A percentile compares a stretch with the other conserved stretches of the same genome.
Evolutionary conservation across 1,140 invertebrate species (phyloP).

Genomic region (Centruroides vittatus): DNA sequence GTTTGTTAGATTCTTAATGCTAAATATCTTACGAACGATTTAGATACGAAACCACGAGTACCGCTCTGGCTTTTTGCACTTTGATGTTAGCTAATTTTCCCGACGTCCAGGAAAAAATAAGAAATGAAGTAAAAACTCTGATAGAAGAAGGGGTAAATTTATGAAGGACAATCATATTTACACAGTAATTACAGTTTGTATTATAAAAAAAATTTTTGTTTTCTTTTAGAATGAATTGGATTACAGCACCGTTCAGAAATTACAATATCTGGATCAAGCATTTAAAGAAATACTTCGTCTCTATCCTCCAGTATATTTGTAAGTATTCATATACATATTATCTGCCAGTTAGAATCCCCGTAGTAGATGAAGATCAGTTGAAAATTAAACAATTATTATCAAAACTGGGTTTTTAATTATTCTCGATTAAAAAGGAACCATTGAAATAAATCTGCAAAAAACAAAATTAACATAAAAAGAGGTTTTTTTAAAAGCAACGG

Average conservation of each 20-base stretch:
- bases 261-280: neutral
- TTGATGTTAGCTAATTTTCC: conserved; percentile 29
- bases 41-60: conserved; percentile 33
- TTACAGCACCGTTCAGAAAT: neutral
- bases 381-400: too few relatives aligned
- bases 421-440: too few relatives aligned
- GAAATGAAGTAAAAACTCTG: conserved; percentile 24
- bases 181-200: neutral
- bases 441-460: too few relatives aligned
- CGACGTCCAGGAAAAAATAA: conserved; percentile 29
- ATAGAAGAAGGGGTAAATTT: conserved; percentile 7
- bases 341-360: too few relatives aligned
- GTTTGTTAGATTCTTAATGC: neutral
- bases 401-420: too few relatives aligned
- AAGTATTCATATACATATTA: neutral
- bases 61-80: conserved; percentile 25
- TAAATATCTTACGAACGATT: neutral
- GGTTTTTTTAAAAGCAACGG: too few relatives aligned
- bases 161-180: neutral
- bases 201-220: neutral
- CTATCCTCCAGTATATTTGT: neutral
- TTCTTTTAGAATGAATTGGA: neutral
- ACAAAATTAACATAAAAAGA: too few relatives aligned
- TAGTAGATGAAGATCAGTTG: too few relatives aligned
- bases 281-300: neutral